Percentiles rank a stretch among this genome's conserved stretches.
These are phyloP conservation scores for Eristalinus aeneus DNA, from an alignment of 2,888 invertebrate species.

Conservation along the genomic window DNA sequence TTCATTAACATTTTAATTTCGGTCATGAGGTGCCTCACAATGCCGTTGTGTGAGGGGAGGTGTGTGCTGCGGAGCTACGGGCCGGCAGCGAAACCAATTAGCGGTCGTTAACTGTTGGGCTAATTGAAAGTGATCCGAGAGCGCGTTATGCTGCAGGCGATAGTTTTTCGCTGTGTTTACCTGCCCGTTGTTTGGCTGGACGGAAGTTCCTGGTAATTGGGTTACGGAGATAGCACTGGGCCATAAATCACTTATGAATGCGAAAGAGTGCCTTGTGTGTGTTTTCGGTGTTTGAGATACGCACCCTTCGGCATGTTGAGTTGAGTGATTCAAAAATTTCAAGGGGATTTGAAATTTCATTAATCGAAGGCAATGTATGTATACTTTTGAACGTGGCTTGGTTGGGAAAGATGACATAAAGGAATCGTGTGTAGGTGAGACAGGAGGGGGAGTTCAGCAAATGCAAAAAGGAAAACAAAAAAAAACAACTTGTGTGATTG, in stretches of 20 bases:
- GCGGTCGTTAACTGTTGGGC: not conserved
- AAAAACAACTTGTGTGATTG: too few species aligned
- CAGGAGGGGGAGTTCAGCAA: too few species aligned
- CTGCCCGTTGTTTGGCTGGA: not conserved
- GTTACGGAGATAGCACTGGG: not conserved
- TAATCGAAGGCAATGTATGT: too few species aligned
- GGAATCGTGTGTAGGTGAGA: too few species aligned
- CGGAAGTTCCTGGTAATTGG: not conserved
- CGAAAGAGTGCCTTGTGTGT: too few species aligned
- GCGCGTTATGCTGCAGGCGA: not conserved
- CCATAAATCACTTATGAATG: not conserved
- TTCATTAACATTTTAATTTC: slow-evolving; percentile 58
- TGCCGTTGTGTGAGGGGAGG: not conserved
- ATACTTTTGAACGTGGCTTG: too few species aligned
- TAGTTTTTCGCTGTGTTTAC: not conserved
- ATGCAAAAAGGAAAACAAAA: too few species aligned
- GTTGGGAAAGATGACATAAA: too few species aligned
- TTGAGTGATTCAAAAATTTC: too few species aligned
- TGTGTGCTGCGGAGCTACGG: not conserved
- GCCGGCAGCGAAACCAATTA: not conserved
- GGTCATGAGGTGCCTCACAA: not conserved
- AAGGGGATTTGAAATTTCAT: too few species aligned
- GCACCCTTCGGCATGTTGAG: too few species aligned
- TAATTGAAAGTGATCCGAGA: not conserved
- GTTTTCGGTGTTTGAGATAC: too few species aligned